Evolutionary conservation across 2,113 vertebrate genomes (phyloP).

Genomic region (Cephalophus harveyi): DNA sequence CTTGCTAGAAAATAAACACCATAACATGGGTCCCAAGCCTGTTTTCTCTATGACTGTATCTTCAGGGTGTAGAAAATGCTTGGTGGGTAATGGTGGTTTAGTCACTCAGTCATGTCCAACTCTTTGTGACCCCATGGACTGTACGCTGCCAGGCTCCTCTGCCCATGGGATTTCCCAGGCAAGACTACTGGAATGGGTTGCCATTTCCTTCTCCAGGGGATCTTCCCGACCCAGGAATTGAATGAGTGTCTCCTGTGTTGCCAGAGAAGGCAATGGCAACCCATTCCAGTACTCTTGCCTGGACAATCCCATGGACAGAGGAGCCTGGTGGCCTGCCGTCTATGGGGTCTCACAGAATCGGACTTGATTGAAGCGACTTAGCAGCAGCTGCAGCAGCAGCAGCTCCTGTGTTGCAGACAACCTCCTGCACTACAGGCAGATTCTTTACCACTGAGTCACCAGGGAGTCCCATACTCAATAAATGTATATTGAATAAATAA

Average conservation of each 20-base stretch:
- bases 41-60: neutral
- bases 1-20: neutral
- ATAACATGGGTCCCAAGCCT: neutral
- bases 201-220: neutral
- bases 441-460: neutral
- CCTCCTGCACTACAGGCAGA: neutral
- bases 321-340: neutral
- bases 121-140: neutral
- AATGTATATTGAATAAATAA: neutral
- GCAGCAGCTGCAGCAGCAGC: neutral
- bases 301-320: accelerated
- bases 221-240: neutral
- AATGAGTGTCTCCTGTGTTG: neutral
- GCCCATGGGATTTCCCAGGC: neutral
- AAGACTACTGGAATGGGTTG: neutral
- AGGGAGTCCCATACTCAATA: neutral
- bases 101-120: neutral
- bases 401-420: neutral
- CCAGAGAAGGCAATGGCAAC: neutral
- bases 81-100: neutral
- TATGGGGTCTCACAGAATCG: neutral
- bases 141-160: neutral
- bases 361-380: neutral
- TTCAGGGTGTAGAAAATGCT: neutral
- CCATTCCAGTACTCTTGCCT: neutral